Conservation (phyloP, 2,113 vertebrate species). For the Theristicus caerulescens region DNA sequence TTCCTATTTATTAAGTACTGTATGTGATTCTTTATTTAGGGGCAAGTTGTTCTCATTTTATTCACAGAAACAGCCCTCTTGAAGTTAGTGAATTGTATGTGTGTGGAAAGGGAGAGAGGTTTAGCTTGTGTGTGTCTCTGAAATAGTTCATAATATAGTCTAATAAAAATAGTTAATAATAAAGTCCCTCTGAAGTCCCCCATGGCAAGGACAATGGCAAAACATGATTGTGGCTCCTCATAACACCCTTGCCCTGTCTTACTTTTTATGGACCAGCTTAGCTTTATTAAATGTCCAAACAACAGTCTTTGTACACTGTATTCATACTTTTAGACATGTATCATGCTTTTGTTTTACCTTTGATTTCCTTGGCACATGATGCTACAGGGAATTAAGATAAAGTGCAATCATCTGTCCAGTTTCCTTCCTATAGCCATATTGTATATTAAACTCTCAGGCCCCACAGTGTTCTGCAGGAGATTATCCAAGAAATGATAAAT, state of each 20-base stretch:
- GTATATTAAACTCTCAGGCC: not conserved
- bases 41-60: not conserved
- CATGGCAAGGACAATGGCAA: not conserved
- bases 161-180: not conserved
- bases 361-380: not conserved
- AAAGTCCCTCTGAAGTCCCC: not conserved
- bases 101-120: not conserved
- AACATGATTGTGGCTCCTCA: not conserved
- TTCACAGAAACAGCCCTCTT: not conserved
- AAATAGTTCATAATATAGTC: not conserved
- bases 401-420: not conserved
- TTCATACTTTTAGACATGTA: not conserved
- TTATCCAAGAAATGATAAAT: conserved; percentile 48
- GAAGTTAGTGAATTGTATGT: not conserved
- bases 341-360: not conserved
- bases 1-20: not conserved
- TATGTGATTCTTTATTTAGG: not conserved
- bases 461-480: conserved; percentile 26
- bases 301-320: not conserved
- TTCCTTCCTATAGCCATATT: not conserved
- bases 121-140: not conserved
- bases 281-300: not conserved
- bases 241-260: not conserved
- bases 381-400: not conserved
- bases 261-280: not conserved